These are phyloP conservation scores for Myotis daubentonii DNA, from an alignment of 2,797 vertebrate species.

Conservation along the genomic window DNA sequence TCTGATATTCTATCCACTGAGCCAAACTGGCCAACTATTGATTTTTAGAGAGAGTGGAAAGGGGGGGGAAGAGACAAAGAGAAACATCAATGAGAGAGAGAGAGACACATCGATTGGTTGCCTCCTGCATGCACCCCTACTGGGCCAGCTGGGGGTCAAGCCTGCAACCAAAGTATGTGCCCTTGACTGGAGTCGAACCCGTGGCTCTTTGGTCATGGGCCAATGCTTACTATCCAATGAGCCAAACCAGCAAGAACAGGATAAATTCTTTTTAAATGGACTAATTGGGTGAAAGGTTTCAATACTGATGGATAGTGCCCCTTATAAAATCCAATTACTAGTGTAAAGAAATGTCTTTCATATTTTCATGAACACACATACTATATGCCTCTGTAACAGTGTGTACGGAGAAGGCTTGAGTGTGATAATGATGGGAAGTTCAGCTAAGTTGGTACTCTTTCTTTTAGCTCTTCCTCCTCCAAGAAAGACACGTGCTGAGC, in stretches of 20 bases:
- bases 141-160: no score
- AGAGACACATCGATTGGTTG: no score
- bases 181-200: no score
- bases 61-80: no score
- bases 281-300: not conserved
- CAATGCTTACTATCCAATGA: no score
- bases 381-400: rapidly evolving
- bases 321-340: rapidly evolving
- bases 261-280: not conserved
- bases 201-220: no score
- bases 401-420: not conserved
- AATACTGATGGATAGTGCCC: not conserved
- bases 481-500: slow-evolving; percentile 94
- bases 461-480: slow-evolving; percentile 91
- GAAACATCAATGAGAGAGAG: no score
- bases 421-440: not conserved
- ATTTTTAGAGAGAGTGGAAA: no score
- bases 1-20: no score
- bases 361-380: not conserved
- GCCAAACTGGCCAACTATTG: no score
- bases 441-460: not conserved
- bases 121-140: no score
- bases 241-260: not conserved
- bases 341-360: not conserved
- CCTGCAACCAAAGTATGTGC: no score